Evolutionary conservation across 2,113 vertebrate species (phyloP), one percentile per base, ranked within the genome.

Genomic region (Takifugu bimaculatus): DNA sequence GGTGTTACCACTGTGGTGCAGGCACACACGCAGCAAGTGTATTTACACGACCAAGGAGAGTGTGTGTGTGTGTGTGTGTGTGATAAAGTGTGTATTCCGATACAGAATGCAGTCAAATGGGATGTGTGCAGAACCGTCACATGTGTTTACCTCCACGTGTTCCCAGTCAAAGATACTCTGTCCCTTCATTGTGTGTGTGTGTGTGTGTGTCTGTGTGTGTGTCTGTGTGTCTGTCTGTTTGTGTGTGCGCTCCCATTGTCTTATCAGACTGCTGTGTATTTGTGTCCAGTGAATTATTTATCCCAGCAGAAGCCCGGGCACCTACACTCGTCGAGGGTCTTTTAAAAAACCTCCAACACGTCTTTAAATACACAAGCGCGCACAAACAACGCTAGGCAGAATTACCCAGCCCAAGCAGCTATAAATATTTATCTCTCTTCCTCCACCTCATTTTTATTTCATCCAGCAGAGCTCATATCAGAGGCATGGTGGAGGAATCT

Each of bases 371-470:
- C 15, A 51, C 13, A 11, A 53, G 50, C 58, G 42, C 26, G 59
- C 48, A 61, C 48, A 58, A 50, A 60, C 47, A 49, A 4, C 54
- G 59, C 50, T 43, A 50, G 60, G 50, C 60, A 78, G 69, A 74
- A 82, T 78, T 74, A 83, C 78, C 80, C 63, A 77, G 77, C 61
- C 44, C 14, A 50, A 81, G 78, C 66, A 68, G 70, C 54, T 71
- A 88, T 91, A 80, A 86, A 91, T 89, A 89, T 89, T 90, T 78
- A 89, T 86, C 68, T 50, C 54, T 72, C 74, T 64, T 65, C 62
- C 35, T 57, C 68, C 48, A 50, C 48, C 86, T 88, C 83, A 87
- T 89, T 78, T 86, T 89, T 87, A 87, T 86, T 90, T 87, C 74
- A 87, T 85, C 68, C 61, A 67, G 55, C 63, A 73, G 77, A 68